These are phyloP conservation scores for Druon quercuslanigerum DNA, from an alignment of 1,140 invertebrate species.

Conservation along the genomic window DNA sequence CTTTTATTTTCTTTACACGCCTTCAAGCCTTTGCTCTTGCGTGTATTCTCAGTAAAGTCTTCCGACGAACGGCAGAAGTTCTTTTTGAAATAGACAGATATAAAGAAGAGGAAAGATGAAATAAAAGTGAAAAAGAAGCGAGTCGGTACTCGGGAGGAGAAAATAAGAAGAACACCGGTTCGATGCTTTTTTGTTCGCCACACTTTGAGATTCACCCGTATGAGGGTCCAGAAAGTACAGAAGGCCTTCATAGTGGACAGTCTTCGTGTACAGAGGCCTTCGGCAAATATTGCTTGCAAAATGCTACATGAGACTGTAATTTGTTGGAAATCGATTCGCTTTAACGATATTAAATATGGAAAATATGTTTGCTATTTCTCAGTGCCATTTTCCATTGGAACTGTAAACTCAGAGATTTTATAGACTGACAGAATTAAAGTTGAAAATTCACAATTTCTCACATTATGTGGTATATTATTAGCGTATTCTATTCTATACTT, in stretches of 20 bases:
- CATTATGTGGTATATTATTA: too few relatives aligned
- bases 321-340: too few relatives aligned
- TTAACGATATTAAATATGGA: too few relatives aligned
- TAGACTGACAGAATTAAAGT: too few relatives aligned
- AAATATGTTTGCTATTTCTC: too few relatives aligned
- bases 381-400: too few relatives aligned
- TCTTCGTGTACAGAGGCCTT: not conserved
- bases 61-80: not conserved
- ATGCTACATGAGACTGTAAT: not conserved
- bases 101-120: constrained; percentile 4
- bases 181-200: constrained; percentile 18
- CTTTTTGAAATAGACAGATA: constrained; percentile 4
- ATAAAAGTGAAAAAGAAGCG: constrained; percentile 13
- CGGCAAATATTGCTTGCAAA: not conserved
- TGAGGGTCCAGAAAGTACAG: not conserved
- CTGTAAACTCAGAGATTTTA: too few relatives aligned
- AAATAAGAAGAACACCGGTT: constrained; percentile 9
- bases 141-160: not conserved
- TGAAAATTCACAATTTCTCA: too few relatives aligned
- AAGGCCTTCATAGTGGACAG: not conserved
- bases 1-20: not conserved
- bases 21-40: constrained; percentile 4
- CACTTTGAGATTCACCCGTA: constrained; percentile 23
- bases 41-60: constrained; percentile 4
- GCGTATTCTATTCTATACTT: too few relatives aligned